Evolutionary conservation across 2,113 vertebrate genomes (phyloP).

Genomic region (Falco punctatus): DNA sequence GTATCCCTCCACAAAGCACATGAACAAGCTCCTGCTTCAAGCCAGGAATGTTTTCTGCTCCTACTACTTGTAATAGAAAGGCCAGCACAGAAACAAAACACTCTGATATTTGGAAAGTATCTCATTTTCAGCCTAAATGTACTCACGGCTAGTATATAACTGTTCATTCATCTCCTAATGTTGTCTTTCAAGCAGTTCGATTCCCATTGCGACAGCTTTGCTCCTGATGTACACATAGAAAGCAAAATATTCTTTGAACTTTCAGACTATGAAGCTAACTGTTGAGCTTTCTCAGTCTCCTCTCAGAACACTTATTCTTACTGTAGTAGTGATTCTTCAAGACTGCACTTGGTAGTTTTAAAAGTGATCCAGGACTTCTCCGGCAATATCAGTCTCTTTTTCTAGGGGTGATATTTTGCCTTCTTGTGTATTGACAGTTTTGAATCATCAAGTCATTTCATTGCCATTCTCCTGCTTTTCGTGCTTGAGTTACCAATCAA

Average conservation of each 20-base stretch:
- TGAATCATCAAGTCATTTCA: not conserved
- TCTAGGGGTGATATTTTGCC: not conserved
- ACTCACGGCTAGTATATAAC: not conserved
- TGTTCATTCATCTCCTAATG: not conserved
- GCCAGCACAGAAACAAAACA: not conserved
- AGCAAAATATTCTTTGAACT: not conserved
- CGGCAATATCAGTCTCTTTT: not conserved
- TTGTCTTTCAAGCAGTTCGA: not conserved
- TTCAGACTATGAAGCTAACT: not conserved
- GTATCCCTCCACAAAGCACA: not conserved
- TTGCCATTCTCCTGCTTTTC: not conserved
- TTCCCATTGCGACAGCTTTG: not conserved
- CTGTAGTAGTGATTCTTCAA: not conserved
- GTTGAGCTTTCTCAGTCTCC: not conserved
- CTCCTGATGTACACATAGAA: not conserved
- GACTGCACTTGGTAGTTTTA: not conserved
- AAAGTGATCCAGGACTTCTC: not conserved
- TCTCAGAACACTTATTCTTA: not conserved
- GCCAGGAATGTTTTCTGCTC: not conserved
- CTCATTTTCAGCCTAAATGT: not conserved
- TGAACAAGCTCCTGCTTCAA: not conserved
- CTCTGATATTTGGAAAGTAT: not conserved
- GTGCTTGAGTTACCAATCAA: not conserved
- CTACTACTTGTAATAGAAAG: not conserved
- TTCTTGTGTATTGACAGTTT: not conserved